phyloP scores from a whole-genome alignment of 2,113 vertebrate species.

The Lophochroa leadbeateri region DNA sequence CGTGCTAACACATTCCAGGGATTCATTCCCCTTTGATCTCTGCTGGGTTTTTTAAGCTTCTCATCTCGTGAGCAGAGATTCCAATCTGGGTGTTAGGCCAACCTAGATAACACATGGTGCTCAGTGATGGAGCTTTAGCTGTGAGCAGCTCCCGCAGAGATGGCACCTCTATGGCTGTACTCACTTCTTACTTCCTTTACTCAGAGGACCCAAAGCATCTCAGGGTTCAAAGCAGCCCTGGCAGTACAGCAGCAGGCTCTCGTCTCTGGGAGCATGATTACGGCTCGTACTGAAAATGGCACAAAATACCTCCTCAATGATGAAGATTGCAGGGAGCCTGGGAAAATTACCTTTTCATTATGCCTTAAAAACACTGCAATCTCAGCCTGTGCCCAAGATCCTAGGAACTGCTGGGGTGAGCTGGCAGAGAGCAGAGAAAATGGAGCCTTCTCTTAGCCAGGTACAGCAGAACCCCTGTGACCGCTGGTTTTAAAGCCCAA shows the following conservation, averaged over 20 bases:
- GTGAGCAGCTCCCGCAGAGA: background rate
- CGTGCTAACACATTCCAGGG: background rate
- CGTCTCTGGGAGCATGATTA: constrained; percentile 27
- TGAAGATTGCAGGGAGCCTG: constrained; percentile 59
- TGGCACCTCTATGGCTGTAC: background rate
- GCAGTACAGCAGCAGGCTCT: background rate
- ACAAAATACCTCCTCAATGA: constrained; percentile 56
- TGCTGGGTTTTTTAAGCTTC: background rate
- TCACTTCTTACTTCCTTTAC: background rate
- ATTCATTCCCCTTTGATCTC: background rate
- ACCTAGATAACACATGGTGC: background rate
- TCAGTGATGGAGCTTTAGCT: rapidly evolving
- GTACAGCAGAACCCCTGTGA: background rate
- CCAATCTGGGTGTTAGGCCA: background rate
- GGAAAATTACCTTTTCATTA: constrained; percentile 64
- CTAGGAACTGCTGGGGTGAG: constrained; percentile 19
- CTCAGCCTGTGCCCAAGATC: constrained; percentile 41
- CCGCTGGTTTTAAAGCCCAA: background rate
- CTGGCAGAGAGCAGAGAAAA: constrained; percentile 29
- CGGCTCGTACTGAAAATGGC: constrained; percentile 43
- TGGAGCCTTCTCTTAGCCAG: constrained; percentile 4
- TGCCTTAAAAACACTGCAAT: constrained; percentile 49
- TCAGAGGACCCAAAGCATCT: background rate
- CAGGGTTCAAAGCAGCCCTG: background rate
- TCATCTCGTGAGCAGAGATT: background rate